Evolutionary conservation across 1,140 invertebrate genomes (phyloP).

Genomic region (Phortica variegata): DNA sequence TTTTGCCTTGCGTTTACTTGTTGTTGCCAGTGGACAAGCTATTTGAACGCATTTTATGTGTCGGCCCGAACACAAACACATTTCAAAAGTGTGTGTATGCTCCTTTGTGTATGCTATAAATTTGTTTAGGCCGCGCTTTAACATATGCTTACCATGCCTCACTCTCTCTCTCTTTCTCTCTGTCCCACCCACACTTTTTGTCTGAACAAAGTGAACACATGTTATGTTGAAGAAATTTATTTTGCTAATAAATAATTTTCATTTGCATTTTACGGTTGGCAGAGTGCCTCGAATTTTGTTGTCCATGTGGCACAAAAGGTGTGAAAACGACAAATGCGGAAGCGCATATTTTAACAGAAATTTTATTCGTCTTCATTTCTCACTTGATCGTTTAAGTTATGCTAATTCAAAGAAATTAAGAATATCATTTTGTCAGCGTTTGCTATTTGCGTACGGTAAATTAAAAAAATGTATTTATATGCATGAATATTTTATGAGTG

Average conservation of each 20-base stretch:
- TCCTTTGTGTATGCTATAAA: neutral
- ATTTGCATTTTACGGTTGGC: slow-evolving; percentile 11
- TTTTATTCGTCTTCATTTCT: too few species aligned
- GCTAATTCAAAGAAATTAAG: too few species aligned
- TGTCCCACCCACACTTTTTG: too few species aligned
- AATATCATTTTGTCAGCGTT: too few species aligned
- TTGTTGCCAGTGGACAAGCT: neutral
- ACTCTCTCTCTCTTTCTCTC: too few species aligned
- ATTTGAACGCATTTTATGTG: neutral
- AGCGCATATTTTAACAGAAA: too few species aligned
- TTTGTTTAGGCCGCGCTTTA: neutral
- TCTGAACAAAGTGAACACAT: neutral
- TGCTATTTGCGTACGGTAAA: neutral
- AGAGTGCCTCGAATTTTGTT: too few species aligned
- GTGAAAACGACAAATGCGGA: neutral
- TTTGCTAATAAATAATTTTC: slow-evolving; percentile 25
- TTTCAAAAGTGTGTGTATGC: neutral
- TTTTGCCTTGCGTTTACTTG: slow-evolving; percentile 3
- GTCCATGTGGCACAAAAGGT: neutral
- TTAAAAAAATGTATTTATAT: neutral
- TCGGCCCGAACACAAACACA: too few species aligned
- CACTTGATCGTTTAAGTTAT: too few species aligned
- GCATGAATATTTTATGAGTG: neutral
- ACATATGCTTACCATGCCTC: slow-evolving; percentile 5
- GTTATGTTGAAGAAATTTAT: slow-evolving; percentile 1